Conservation (phyloP, 2,888 invertebrate genomes). For the Elgonia sp. region DNA sequence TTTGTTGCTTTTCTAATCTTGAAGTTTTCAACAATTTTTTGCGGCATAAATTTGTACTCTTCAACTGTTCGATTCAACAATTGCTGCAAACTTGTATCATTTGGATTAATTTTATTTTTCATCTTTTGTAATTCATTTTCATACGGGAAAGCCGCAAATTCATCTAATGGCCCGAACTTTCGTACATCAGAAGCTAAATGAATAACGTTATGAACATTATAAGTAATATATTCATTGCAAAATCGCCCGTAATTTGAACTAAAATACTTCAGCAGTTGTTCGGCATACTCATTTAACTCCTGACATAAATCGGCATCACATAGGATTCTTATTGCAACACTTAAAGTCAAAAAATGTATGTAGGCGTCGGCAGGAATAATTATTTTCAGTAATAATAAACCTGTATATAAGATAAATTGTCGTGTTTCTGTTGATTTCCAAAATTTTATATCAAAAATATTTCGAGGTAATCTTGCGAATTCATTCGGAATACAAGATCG, state of each 20-base stretch:
- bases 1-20: neutral
- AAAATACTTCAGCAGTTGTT: neutral
- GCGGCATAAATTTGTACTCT: slow-evolving; percentile 26
- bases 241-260: neutral
- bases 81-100: slow-evolving; percentile 12
- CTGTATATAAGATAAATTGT: slow-evolving; percentile 22
- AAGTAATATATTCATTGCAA: too few species aligned
- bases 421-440: slow-evolving; percentile 12
- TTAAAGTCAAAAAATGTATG: neutral
- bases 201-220: too few species aligned
- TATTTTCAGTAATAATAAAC: slow-evolving; percentile 9
- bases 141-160: slow-evolving; percentile 10
- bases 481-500: slow-evolving; percentile 4
- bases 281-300: slow-evolving; percentile 18
- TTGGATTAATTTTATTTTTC: neutral
- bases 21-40: neutral
- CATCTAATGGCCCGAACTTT: slow-evolving; percentile 1
- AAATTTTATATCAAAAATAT: slow-evolving; percentile 27
- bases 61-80: slow-evolving; percentile 10
- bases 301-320: slow-evolving; percentile 13
- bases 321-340: slow-evolving; percentile 16
- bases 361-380: slow-evolving; percentile 13
- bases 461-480: slow-evolving; percentile 1
- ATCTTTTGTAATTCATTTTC: slow-evolving; percentile 24
- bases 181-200: neutral